These are phyloP conservation scores for Pachypeltis micranthus DNA, from an alignment of 1,140 invertebrate species.

Conservation along the genomic window DNA sequence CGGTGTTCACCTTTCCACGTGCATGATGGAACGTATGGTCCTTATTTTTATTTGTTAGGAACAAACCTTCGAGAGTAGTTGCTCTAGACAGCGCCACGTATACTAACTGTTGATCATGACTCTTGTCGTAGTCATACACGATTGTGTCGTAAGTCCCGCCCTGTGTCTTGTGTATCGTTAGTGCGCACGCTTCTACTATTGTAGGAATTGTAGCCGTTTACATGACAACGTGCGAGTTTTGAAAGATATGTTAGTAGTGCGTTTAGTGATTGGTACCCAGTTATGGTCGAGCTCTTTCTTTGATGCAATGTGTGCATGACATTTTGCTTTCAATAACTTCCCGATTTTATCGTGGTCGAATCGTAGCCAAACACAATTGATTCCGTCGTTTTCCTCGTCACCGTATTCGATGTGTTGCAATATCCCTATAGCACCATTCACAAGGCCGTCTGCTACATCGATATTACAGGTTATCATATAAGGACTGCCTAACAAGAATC, in stretches of 20 bases:
- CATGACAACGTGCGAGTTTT: constrained; percentile 22
- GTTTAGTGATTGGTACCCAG: constrained; percentile 11
- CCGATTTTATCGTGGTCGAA: constrained; percentile 1
- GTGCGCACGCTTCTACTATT: constrained; percentile 26
- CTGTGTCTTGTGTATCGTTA: constrained; percentile 32
- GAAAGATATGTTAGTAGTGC: constrained; percentile 24
- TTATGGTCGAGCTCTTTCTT: not conserved
- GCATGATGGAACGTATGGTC: not conserved
- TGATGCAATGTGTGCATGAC: not conserved
- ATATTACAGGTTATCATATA: constrained; percentile 34
- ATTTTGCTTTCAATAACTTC: not conserved
- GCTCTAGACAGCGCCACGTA: constrained; percentile 33
- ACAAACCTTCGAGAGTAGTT: constrained; percentile 29
- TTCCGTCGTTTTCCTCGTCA: not conserved
- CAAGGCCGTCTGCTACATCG: constrained; percentile 30
- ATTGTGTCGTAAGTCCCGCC: constrained; percentile 31
- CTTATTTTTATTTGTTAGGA: constrained; percentile 5
- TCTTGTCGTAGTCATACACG: constrained; percentile 29
- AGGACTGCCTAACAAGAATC: constrained; percentile 26
- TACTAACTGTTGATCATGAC: constrained; percentile 27
- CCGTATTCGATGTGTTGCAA: constrained; percentile 26
- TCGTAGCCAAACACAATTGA: not conserved
- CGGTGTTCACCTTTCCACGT: not conserved
- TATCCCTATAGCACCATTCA: constrained; percentile 31
- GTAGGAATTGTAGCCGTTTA: constrained; percentile 28